These are phyloP conservation scores for Heliconius ismenius DNA, from an alignment of 2,888 invertebrate genomes.

Conservation along the genomic window DNA sequence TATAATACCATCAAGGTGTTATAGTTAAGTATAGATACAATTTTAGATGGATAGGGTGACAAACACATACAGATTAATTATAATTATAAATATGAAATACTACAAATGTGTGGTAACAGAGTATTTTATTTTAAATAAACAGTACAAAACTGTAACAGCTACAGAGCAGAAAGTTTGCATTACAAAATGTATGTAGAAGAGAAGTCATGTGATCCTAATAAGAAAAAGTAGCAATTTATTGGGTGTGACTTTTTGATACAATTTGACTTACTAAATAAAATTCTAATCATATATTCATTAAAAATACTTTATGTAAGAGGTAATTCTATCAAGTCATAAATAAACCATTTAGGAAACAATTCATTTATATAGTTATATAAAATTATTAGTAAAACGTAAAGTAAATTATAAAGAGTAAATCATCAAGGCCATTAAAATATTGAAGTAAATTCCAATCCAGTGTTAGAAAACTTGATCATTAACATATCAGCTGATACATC, in stretches of 20 bases:
- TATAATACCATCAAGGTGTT: too few relatives aligned
- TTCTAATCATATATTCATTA: neutral
- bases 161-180: neutral
- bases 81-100: neutral
- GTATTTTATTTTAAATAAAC: neutral
- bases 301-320: neutral
- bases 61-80: neutral
- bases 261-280: neutral
- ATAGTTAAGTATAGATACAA: too few relatives aligned
- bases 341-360: neutral
- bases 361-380: neutral
- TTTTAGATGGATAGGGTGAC: too few relatives aligned
- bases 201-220: conserved; percentile 32
- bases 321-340: neutral
- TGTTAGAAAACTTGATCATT: neutral
- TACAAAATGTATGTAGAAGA: neutral
- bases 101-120: neutral
- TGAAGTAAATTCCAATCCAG: neutral
- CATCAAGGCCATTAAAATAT: conserved; percentile 12
- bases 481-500: conserved; percentile 4
- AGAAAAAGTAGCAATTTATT: conserved; percentile 5
- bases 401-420: neutral
- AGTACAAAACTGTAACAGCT: neutral
- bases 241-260: neutral
- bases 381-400: neutral